These are phyloP conservation scores for Crepidodera aurea DNA, from an alignment of 2,888 invertebrate genomes.

Conservation along the genomic window DNA sequence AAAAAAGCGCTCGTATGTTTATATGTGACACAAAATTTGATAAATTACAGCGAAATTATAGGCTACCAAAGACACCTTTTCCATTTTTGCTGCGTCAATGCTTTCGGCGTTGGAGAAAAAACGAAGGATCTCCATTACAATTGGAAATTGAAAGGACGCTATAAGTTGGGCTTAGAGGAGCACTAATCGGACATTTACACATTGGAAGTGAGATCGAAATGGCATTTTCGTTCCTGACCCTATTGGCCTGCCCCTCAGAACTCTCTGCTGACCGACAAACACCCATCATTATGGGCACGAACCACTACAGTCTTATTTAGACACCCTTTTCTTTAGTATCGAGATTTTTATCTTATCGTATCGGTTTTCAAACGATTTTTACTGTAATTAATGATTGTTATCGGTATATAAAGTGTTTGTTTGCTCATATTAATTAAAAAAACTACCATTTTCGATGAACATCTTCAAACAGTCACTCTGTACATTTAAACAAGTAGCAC, in stretches of 20 bases:
- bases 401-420: too few relatives aligned
- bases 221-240: constrained; percentile 42
- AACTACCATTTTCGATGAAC: too few relatives aligned
- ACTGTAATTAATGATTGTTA: neutral
- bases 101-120: constrained; percentile 5
- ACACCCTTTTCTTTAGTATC: constrained; percentile 42
- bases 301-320: constrained; percentile 31
- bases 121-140: constrained; percentile 56
- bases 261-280: constrained; percentile 40
- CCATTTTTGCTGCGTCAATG: too few relatives aligned
- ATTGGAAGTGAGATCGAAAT: constrained; percentile 56
- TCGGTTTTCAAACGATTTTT: neutral
- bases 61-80: too few relatives aligned
- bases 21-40: too few relatives aligned
- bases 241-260: constrained; percentile 39
- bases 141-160: constrained; percentile 61
- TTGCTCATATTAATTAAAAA: too few relatives aligned
- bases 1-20: too few relatives aligned
- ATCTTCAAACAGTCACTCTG: neutral
- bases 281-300: constrained; percentile 41
- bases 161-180: constrained; percentile 59
- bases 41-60: too few relatives aligned
- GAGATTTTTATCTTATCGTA: neutral
- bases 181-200: constrained; percentile 60
- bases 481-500: constrained; percentile 8